Base-by-base conservation (phyloP, 2,888 invertebrate species). In the Lasioglossum calceatum region DNA sequence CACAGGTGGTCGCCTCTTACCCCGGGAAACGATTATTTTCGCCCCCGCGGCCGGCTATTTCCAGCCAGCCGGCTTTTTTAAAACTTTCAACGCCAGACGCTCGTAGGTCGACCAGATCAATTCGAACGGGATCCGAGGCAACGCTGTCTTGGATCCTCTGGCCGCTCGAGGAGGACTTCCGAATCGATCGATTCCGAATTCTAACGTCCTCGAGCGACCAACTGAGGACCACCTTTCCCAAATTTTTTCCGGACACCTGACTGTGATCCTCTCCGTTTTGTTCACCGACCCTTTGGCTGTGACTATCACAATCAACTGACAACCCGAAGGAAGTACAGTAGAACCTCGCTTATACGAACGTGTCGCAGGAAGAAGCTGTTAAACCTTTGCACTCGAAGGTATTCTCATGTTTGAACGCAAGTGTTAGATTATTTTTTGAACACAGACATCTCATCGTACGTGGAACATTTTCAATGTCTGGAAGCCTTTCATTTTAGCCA, bases 21-120 rank as follows among this genome's bases (percentile, higher is more conserved):
- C 16, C 32, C 50, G 64, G 36, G 64, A 61, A 61, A 61, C 27
- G 58, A 64, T 64, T 67, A 67, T 67, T 67, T 67, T 67, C 64
- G 64, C 19, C 64, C 64, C 19, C 32, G 64, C 32, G 7, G 16
- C 16, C 64, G 36, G 19, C 32, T 67, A 36, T 67, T 67, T 67
- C 36, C 19, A 36, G 32, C 32, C 64, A 16, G 32, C 12, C 36
- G 19, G 19, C 36, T 67, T 67, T 67, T 67, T 67, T 32, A 14
- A 61, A 61, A 27, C 61, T 61, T 14, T 61, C 27, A 27, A 61
- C 61, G n/a, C 12, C 61, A 27, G 61, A 27, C 61, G 27, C 27
- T 27, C 61, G 27, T 27, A 27, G 61, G 4, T 27, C 61, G 61
- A 27, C 61, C 61, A 27, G 61, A 61, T 61, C 61, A 61, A 61